Evolutionary conservation across 2,888 invertebrate genomes (phyloP).

Genomic region (Esperia sulphurella): DNA sequence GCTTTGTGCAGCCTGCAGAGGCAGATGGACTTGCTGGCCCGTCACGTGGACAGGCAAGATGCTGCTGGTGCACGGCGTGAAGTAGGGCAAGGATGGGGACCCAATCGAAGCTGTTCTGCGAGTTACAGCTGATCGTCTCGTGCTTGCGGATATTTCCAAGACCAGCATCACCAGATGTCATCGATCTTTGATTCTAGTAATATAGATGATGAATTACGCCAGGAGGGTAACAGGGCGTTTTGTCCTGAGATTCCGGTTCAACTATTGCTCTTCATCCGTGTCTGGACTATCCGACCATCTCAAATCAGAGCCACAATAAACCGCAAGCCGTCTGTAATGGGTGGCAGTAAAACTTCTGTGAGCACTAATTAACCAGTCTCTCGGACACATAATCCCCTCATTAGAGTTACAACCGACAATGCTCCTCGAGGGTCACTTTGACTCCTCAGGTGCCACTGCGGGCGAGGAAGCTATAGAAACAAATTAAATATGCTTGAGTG

Average conservation of each 20-base stretch:
- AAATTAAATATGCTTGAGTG: too few relatives aligned
- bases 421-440: slow-evolving; percentile 12
- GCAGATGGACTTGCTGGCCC: background rate
- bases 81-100: background rate
- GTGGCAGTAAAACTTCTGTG: slow-evolving; percentile 4
- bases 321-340: background rate
- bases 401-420: slow-evolving; percentile 20
- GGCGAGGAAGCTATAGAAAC: background rate
- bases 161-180: background rate
- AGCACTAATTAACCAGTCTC: slow-evolving; percentile 24
- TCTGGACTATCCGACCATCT: background rate
- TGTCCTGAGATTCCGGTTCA: too few relatives aligned
- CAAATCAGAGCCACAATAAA: background rate
- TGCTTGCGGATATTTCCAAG: background rate
- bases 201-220: too few relatives aligned
- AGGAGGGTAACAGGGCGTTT: too few relatives aligned
- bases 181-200: too few relatives aligned
- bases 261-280: too few relatives aligned
- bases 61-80: background rate
- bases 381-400: slow-evolving; percentile 26
- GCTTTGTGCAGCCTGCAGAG: background rate
- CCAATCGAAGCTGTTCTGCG: background rate
- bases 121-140: background rate
- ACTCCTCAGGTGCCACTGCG: background rate
- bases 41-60: background rate